These are phyloP conservation scores for Leptonema lineaticorne DNA, from an alignment of 1,140 invertebrate species.

Conservation along the genomic window DNA sequence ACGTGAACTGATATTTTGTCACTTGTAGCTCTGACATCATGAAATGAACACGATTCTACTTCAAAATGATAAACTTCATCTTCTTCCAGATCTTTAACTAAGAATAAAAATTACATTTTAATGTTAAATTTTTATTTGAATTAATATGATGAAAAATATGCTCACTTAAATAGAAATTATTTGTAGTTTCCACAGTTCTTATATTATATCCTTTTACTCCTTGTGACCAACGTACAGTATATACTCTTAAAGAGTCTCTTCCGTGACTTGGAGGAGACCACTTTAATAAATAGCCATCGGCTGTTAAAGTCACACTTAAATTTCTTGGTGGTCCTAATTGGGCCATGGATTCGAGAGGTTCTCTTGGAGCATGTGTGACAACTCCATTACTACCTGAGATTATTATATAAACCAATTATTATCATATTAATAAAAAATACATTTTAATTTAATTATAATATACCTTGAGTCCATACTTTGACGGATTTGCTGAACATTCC, in stretches of 20 bases:
- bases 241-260: slow-evolving; percentile 58
- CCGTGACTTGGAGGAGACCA: slow-evolving; percentile 71
- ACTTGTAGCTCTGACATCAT: slow-evolving; percentile 59
- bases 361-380: background rate
- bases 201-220: slow-evolving; percentile 60
- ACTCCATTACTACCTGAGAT: slow-evolving; percentile 12
- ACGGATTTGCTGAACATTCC: slow-evolving; percentile 88
- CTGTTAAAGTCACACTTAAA: slow-evolving; percentile 61
- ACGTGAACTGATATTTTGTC: slow-evolving; percentile 59
- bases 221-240: slow-evolving; percentile 63
- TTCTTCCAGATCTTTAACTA: slow-evolving; percentile 65
- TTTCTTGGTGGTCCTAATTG: slow-evolving; percentile 65
- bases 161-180: slow-evolving; percentile 48
- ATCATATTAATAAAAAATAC: background rate
- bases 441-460: background rate
- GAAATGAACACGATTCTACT: slow-evolving; percentile 61
- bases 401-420: background rate
- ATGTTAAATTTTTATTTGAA: background rate
- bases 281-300: slow-evolving; percentile 67
- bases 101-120: slow-evolving; percentile 42
- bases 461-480: slow-evolving; percentile 72
- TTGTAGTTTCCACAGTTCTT: slow-evolving; percentile 62
- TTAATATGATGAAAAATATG: slow-evolving; percentile 9
- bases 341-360: slow-evolving; percentile 43
- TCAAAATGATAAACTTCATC: slow-evolving; percentile 67